Evolutionary conservation across 1,140 invertebrate genomes (phyloP).

Genomic region (Hyposmocoma kahamanoa): DNA sequence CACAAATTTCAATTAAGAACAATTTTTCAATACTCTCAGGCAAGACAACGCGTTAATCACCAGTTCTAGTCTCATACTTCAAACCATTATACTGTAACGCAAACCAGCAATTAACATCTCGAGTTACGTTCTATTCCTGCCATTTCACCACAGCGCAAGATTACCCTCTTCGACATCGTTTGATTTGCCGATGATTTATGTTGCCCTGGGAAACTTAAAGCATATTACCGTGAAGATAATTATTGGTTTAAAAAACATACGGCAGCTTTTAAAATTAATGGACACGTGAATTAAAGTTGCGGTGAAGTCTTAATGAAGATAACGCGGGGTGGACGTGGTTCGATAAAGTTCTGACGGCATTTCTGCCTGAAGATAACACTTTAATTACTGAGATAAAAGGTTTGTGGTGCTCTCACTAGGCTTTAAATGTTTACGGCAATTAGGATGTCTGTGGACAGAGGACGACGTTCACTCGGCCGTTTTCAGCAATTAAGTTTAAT

Average conservation of each 20-base stretch:
- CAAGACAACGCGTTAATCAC: background rate
- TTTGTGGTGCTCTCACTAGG: constrained; percentile 31
- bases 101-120: constrained; percentile 34
- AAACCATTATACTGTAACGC: constrained; percentile 6
- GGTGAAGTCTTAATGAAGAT: constrained; percentile 61
- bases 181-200: constrained; percentile 55
- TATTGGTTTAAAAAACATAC: constrained; percentile 53
- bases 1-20: background rate
- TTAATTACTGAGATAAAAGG: constrained; percentile 63
- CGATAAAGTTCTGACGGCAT: constrained; percentile 61
- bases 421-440: constrained; percentile 28
- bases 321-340: constrained; percentile 42
- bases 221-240: constrained; percentile 56
- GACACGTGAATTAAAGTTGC: constrained; percentile 61
- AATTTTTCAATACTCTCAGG: background rate
- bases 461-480: no score
- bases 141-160: constrained; percentile 32
- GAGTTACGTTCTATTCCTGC: constrained; percentile 27
- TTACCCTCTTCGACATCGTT: constrained; percentile 29
- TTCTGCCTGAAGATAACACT: constrained; percentile 48
- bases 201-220: constrained; percentile 31
- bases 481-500: no score
- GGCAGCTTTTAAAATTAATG: constrained; percentile 66
- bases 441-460: no score
- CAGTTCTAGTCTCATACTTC: background rate